A percentile compares a stretch with the other conserved stretches of the same genome.
These are phyloP conservation scores for Rhodophaea formosa DNA, from an alignment of 2,888 invertebrate species.

Conservation along the genomic window DNA sequence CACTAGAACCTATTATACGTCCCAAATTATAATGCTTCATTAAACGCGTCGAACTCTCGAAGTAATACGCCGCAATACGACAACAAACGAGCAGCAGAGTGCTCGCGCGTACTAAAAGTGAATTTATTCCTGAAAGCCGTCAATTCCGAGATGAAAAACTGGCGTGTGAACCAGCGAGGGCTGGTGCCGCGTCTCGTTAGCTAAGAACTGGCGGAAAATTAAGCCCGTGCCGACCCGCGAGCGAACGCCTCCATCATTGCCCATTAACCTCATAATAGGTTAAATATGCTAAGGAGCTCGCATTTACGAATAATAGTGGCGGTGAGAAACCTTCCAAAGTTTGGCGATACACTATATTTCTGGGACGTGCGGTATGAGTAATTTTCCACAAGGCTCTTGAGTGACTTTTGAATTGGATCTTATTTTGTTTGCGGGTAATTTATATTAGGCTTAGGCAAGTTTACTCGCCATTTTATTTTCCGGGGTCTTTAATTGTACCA, in stretches of 20 bases:
- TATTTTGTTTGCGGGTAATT: not conserved
- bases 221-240: constrained; percentile 45
- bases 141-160: constrained; percentile 37
- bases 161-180: constrained; percentile 27
- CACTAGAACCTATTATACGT: not conserved
- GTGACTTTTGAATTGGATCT: not conserved
- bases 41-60: not conserved
- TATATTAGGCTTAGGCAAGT: not conserved
- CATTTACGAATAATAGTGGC: constrained; percentile 52
- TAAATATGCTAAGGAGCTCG: constrained; percentile 70
- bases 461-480: not conserved
- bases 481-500: too few relatives aligned
- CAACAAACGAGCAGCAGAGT: constrained; percentile 17
- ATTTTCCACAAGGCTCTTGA: not conserved
- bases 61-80: constrained; percentile 22
- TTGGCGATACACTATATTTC: constrained; percentile 25
- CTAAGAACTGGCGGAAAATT: constrained; percentile 60
- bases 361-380: constrained; percentile 3
- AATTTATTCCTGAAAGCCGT: constrained; percentile 32
- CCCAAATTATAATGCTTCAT: not conserved
- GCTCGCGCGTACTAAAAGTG: constrained; percentile 25
- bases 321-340: constrained; percentile 40
- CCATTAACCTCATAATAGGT: constrained; percentile 73
- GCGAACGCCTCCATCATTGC: constrained; percentile 57
- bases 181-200: constrained; percentile 47